Percentiles rank a stretch among this genome's conserved stretches.
Evolutionary conservation across 2,113 vertebrate species (phyloP).

Genomic region (Grammomys surdaster): DNA sequence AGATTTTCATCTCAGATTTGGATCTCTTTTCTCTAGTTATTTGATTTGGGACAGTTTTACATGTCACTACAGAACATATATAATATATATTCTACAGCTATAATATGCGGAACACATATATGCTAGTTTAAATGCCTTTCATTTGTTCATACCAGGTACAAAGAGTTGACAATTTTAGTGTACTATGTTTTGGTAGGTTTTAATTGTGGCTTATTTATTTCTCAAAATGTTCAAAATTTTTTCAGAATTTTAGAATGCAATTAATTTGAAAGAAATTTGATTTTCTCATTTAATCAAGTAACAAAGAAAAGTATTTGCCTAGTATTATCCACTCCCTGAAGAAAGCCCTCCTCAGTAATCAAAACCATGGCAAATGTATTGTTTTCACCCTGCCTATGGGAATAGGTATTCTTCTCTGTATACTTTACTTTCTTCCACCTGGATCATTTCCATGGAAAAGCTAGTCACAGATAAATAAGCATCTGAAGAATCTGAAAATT

Average conservation of each 20-base stretch:
- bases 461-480: background rate
- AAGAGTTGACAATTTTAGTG: background rate
- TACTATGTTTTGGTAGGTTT: background rate
- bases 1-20: background rate
- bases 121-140: background rate
- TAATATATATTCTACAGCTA: background rate
- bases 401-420: background rate
- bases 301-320: background rate
- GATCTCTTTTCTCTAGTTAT: background rate
- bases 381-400: background rate
- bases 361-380: background rate
- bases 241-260: background rate
- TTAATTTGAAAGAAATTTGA: background rate
- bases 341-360: background rate
- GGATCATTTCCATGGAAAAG: background rate
- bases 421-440: background rate
- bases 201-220: background rate
- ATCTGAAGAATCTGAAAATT: background rate
- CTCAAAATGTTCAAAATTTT: background rate
- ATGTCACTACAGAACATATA: background rate
- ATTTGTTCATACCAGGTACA: background rate
- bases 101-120: background rate
- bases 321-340: background rate
- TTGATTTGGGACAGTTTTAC: background rate
- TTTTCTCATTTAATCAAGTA: background rate